Evolutionary conservation across 2,113 vertebrate genomes (phyloP), one percentile per base, ranked within the genome.

Genomic region (Rhizomys pruinosus): DNA sequence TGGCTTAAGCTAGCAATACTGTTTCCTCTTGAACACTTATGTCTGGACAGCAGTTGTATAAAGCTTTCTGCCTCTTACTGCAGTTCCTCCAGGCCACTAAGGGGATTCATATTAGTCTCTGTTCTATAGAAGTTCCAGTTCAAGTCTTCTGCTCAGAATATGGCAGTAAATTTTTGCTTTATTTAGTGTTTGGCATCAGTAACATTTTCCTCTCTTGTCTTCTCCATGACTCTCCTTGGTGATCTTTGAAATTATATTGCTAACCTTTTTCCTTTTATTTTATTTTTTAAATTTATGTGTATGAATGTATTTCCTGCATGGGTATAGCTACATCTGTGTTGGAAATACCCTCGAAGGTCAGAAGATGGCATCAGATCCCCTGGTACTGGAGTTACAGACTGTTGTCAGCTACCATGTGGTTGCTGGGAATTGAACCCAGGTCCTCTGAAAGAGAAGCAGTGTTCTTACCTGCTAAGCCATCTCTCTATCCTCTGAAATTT

Each of bases 1-100:
- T 55, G 71, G 29, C 74, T 90, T 47, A 92, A 69, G 69, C 44
- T n/a, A 90, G 39, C 39, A 73, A 52, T 84, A 84, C 13, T 68
- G 52, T 73, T 92, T 97, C 84, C 89, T 93, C n/a, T 20, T 5
- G 1, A 63, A 74, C 2, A 68, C 90, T 55, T 92, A 39, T 34
- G 71, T 92, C 92, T 96, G 73, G 78, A 39, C 69, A 94, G 82
- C 23, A 95, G 34, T 64, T 73, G 71, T 94, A 2, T 90, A 68
- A 91, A 94, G 69, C 47, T 55, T 61, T 13, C 9, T 59, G 34
- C 37, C 37, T 4, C 8, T 66, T 92, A 57, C 32, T 61, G 2
- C 44, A 86, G 86, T 44, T 82, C 34, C 39, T 82, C 32, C 34
- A 90, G 16, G 47, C n/a, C 79, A 34, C 12, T 12, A 57, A 76